Percentiles rank a stretch among this genome's conserved stretches.
Evolutionary conservation across 2,113 vertebrate species (phyloP).

Genomic region (Ceyx margarethae): DNA sequence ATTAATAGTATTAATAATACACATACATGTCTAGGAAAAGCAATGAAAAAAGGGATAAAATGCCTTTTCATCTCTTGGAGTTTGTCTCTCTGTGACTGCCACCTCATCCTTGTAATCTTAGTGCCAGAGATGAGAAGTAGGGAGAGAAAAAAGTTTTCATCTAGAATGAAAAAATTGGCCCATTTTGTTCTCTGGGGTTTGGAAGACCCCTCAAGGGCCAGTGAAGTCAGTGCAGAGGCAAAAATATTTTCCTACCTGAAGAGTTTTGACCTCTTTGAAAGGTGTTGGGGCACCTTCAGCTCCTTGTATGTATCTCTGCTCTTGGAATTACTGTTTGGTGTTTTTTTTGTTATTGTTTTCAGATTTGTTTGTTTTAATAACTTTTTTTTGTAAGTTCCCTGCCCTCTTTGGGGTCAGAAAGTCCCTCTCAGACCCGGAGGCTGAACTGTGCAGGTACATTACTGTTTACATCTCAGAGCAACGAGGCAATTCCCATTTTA

Average conservation of each 20-base stretch:
- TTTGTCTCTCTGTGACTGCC: neutral
- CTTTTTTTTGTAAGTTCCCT: neutral
- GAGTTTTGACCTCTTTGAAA: neutral
- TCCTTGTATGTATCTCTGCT: neutral
- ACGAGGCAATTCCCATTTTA: neutral
- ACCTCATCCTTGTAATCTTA: neutral
- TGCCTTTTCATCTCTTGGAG: neutral
- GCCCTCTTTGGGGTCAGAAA: neutral
- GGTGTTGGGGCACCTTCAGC: neutral
- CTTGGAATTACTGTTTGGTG: neutral
- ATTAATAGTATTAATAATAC: neutral
- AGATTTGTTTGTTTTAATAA: neutral
- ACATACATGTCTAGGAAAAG: neutral
- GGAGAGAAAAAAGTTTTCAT: neutral
- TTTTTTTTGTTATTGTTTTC: neutral
- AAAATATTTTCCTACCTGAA: neutral
- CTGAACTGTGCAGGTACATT: neutral
- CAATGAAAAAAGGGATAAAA: neutral
- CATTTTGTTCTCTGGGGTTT: neutral
- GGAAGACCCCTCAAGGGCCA: neutral
- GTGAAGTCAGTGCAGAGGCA: neutral
- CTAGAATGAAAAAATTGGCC: neutral
- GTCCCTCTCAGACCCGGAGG: neutral
- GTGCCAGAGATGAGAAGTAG: neutral
- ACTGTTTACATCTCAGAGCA: neutral